Evolutionary conservation across 1,140 invertebrate genomes (phyloP).

Genomic region (Neomicropteryx cornuta): DNA sequence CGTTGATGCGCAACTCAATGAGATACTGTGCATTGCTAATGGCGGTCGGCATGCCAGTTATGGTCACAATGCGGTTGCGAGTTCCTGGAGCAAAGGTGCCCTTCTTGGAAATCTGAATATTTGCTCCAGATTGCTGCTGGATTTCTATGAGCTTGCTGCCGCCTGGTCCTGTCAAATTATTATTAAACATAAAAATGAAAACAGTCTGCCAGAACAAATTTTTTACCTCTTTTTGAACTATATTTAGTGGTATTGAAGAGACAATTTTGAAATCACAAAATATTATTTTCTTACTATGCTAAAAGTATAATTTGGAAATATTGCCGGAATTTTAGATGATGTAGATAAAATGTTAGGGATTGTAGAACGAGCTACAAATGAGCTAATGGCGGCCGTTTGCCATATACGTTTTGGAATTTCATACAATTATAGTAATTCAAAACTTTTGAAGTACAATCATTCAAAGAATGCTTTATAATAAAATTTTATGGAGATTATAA

Average conservation of each 20-base stretch:
- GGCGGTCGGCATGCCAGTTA: conserved; percentile 77
- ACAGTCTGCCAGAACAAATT: background rate
- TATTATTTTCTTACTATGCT: background rate
- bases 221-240: background rate
- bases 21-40: conserved; percentile 86
- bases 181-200: too few relatives aligned
- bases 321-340: too few relatives aligned
- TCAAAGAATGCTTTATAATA: too few relatives aligned
- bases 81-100: conserved; percentile 93
- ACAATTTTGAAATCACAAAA: conserved; percentile 1
- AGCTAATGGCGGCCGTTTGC: too few relatives aligned
- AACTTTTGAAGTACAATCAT: too few relatives aligned
- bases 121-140: conserved; percentile 91
- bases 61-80: conserved; percentile 93
- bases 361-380: too few relatives aligned
- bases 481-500: too few relatives aligned
- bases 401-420: too few relatives aligned
- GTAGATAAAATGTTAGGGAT: too few relatives aligned
- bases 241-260: too few relatives aligned
- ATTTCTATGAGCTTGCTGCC: conserved; percentile 93
- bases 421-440: too few relatives aligned
- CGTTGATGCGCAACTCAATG: conserved; percentile 90
- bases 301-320: conserved; percentile 2
- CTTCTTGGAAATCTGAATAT: conserved; percentile 98
- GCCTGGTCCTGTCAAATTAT: conserved; percentile 59